Evolutionary conservation across 2,113 vertebrate genomes (phyloP).

Genomic region (Petromus typicus): DNA sequence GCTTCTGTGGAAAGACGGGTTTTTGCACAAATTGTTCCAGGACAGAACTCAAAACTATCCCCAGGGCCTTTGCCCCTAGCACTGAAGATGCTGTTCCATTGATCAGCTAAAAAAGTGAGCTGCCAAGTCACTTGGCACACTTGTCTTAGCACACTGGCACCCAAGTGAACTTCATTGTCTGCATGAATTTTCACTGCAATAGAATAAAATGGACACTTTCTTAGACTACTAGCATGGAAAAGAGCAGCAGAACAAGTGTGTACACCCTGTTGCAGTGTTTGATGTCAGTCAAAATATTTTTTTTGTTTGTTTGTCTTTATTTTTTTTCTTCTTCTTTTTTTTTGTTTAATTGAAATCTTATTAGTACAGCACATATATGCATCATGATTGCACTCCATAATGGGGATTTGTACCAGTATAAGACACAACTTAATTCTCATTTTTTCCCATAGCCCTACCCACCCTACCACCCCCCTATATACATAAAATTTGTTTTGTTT

Average conservation of each 20-base stretch:
- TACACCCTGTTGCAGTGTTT: not conserved
- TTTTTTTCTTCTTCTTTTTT: too few relatives aligned
- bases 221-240: not conserved
- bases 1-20: not conserved
- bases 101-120: not conserved
- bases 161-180: not conserved
- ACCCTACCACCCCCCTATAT: too few relatives aligned
- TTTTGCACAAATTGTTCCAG: not conserved
- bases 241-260: not conserved
- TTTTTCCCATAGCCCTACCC: too few relatives aligned
- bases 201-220: not conserved
- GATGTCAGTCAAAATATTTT: not conserved
- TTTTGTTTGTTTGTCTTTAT: too few relatives aligned
- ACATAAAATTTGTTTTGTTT: too few relatives aligned
- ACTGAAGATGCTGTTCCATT: accelerated
- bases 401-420: too few relatives aligned
- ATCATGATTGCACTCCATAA: too few relatives aligned
- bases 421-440: too few relatives aligned
- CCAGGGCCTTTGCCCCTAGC: not conserved
- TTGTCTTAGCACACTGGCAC: not conserved
- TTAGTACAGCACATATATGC: too few relatives aligned
- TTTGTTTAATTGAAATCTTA: too few relatives aligned
- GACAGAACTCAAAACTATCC: not conserved
- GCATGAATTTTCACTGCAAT: not conserved
- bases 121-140: too few relatives aligned